These are phyloP conservation scores for Drosophila hamatofila DNA, from an alignment of 2,888 invertebrate species.

Conservation along the genomic window DNA sequence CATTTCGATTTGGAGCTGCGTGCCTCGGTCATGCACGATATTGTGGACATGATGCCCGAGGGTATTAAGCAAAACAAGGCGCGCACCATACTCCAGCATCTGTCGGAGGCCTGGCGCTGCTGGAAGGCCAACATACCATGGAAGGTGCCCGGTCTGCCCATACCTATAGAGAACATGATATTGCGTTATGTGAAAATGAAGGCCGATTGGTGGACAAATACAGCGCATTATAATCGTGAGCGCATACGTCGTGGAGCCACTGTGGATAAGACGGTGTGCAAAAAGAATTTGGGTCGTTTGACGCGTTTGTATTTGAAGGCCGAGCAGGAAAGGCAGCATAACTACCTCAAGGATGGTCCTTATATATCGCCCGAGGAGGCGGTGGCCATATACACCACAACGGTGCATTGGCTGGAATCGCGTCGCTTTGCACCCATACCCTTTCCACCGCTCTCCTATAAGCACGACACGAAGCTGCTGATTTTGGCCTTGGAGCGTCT, in stretches of 20 bases:
- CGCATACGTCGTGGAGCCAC: constrained; percentile 99
- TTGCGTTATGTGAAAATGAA: constrained; percentile 99
- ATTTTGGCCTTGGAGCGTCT: constrained; percentile 98
- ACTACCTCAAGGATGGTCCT: constrained; percentile 99
- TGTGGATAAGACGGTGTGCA: constrained; percentile 99
- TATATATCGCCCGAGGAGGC: constrained; percentile 99
- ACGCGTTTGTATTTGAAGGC: constrained; percentile 98
- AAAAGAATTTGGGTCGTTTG: constrained; percentile 99
- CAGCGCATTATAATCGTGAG: constrained; percentile 99
- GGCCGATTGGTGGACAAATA: constrained; percentile 99
- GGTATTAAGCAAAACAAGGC: constrained; percentile 99
- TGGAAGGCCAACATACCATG: constrained; percentile 99
- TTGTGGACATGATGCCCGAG: constrained; percentile 99
- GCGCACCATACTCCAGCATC: constrained; percentile 98
- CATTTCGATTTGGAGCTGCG: constrained; percentile 99
- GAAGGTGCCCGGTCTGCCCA: constrained; percentile 99
- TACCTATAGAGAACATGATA: constrained; percentile 99
- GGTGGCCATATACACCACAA: constrained; percentile 99
- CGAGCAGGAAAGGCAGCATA: constrained; percentile 99
- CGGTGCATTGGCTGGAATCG: constrained; percentile 99
- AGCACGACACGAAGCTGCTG: constrained; percentile 99
- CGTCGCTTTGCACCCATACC: constrained; percentile 99
- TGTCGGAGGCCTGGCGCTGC: constrained; percentile 99
- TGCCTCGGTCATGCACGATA: constrained; percentile 98
- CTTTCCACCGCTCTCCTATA: constrained; percentile 99